Conservation (phyloP, 2,797 vertebrate genomes). For the Pogonophryne albipinna region DNA sequence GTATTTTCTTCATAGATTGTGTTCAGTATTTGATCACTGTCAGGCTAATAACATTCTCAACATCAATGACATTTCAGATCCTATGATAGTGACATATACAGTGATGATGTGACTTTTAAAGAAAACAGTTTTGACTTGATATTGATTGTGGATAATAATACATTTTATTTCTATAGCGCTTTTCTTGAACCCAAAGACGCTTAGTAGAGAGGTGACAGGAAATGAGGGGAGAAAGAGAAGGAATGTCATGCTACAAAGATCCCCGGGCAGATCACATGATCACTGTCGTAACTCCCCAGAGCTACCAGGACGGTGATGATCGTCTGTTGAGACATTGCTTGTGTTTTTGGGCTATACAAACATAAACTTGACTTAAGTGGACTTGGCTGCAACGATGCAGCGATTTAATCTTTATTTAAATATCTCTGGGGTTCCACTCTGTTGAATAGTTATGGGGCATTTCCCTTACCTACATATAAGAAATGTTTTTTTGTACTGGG, state of each 20-base stretch:
- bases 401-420: slow-evolving; percentile 10
- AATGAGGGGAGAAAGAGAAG: not conserved
- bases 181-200: too few relatives aligned
- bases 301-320: not conserved
- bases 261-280: slow-evolving; percentile 5
- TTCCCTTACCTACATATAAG: not conserved
- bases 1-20: not conserved
- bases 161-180: too few relatives aligned
- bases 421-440: not conserved
- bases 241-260: not conserved
- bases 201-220: not conserved
- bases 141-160: not conserved
- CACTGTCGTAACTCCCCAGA: slow-evolving; percentile 14
- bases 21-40: not conserved
- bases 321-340: slow-evolving; percentile 16
- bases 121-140: not conserved
- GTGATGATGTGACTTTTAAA: slow-evolving; percentile 1
- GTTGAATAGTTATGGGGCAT: slow-evolving; percentile 2
- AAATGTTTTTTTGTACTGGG: not conserved
- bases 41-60: not conserved
- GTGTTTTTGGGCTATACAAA: slow-evolving; percentile 2
- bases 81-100: not conserved
- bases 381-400: slow-evolving; percentile 6
- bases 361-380: slow-evolving; percentile 29
- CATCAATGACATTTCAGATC: not conserved